A percentile compares a stretch with the other conserved stretches of the same genome.
These are phyloP conservation scores for Amyelois transitella DNA, from an alignment of 1,140 invertebrate species.

Conservation along the genomic window DNA sequence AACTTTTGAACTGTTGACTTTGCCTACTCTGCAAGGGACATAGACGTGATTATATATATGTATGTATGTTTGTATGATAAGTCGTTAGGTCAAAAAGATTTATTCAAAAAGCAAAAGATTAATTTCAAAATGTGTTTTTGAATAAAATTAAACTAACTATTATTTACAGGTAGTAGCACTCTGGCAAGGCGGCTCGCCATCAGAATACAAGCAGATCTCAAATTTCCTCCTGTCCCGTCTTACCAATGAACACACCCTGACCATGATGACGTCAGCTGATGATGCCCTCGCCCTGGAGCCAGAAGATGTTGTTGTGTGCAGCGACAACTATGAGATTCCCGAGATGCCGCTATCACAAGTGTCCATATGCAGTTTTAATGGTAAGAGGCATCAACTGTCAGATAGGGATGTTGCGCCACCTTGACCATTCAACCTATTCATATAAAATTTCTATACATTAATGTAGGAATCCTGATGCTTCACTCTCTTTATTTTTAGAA, in stretches of 20 bases:
- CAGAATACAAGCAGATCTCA: constrained; percentile 44
- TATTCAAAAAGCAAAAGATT: too few relatives aligned
- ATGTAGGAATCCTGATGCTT: too few relatives aligned
- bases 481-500: too few relatives aligned
- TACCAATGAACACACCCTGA: constrained; percentile 32
- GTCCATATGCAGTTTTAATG: constrained; percentile 47
- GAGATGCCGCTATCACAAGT: constrained; percentile 52
- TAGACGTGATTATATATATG: too few relatives aligned
- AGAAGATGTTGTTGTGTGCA: constrained; percentile 48
- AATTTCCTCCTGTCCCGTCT: constrained; percentile 34
- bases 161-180: constrained; percentile 48
- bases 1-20: too few relatives aligned
- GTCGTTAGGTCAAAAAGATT: too few relatives aligned
- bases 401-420: too few relatives aligned
- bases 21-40: too few relatives aligned
- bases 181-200: constrained; percentile 50
- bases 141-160: constrained; percentile 1
- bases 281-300: constrained; percentile 48
- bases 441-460: too few relatives aligned
- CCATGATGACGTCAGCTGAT: constrained; percentile 45
- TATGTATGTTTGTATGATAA: too few relatives aligned
- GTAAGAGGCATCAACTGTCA: too few relatives aligned
- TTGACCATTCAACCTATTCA: too few relatives aligned
- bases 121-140: neutral
- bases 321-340: constrained; percentile 41